These are phyloP conservation scores for Magallana nippona DNA, from an alignment of 2,888 invertebrate genomes.

Conservation along the genomic window DNA sequence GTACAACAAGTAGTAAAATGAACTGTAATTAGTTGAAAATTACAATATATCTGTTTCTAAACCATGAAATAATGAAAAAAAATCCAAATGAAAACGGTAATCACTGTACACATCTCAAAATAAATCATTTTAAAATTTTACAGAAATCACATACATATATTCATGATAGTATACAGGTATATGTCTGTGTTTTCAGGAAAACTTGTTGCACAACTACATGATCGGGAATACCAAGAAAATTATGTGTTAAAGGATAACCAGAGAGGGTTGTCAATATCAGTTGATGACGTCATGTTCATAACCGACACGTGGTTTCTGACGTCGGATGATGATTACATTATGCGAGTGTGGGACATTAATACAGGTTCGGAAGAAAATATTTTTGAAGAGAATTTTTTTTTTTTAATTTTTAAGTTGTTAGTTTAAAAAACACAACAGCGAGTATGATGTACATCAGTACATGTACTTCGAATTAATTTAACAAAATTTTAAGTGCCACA, in stretches of 20 bases:
- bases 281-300: slow-evolving; percentile 41
- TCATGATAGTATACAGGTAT: too few species aligned
- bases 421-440: neutral
- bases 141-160: too few species aligned
- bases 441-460: too few species aligned
- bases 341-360: slow-evolving; percentile 45
- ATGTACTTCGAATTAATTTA: neutral
- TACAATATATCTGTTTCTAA: too few species aligned
- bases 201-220: slow-evolving; percentile 27
- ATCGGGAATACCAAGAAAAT: slow-evolving; percentile 37
- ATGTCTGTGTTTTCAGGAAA: slow-evolving; percentile 10
- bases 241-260: slow-evolving; percentile 42
- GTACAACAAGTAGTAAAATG: too few species aligned
- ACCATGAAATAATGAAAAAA: too few species aligned
- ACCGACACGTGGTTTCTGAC: slow-evolving; percentile 35
- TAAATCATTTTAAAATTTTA: too few species aligned
- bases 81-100: too few species aligned
- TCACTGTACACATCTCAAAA: too few species aligned
- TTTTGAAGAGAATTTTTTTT: too few species aligned
- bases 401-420: neutral
- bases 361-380: slow-evolving; percentile 35
- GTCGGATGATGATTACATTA: slow-evolving; percentile 46
- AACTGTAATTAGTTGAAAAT: too few species aligned
- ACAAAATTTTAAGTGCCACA: neutral
- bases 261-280: slow-evolving; percentile 40